Evolutionary conservation across 2,888 invertebrate genomes (phyloP), one percentile per base, ranked within the genome.

Genomic region (Nebria brevicollis): DNA sequence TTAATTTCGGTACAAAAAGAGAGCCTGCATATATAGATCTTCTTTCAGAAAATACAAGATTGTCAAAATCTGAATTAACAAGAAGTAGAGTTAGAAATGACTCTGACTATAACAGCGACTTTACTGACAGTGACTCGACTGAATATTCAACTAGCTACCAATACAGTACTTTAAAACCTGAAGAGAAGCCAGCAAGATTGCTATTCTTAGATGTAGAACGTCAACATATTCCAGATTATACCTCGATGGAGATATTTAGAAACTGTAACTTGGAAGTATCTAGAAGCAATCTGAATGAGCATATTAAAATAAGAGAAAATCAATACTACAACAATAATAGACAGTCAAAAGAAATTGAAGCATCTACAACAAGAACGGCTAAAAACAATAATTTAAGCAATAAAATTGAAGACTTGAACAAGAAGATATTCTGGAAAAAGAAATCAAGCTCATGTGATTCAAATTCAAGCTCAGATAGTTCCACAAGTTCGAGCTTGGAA

Each of bases 81-180:
- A 66, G 83, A 83, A 25, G 41, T 82, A 10, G 75, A 42, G 73
- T 13, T n/a, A 15, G 73, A 15, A 42, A 41, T 41, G 73, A 73
- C 81, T 84, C 83, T 43, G 82, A 83, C 42, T 64, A 65, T 43
- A 82, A 83, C 8, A 83, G 81, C 15, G 70, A 70, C 8, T 54
- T 11, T 7, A 54, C 54, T 54, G 54, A 54, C 54, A 54, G 81
- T 15, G 66, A 72, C 11, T 79, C 86, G 7, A 86, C 86, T 7
- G 87, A 88, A 25, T 87, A 88, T 82, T 88, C 89, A 0, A 87
- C 86, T 81, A 84, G 85, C 11, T 89, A 89, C 75, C 89, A 89
- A 84, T 86, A 87, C 73, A 83, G 85, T n/a, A 70, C 3, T 8
- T 26, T 26, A 26, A 70, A 70, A 70, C 54, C 65, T 26, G 15